Evolutionary conservation across 2,888 invertebrate species (phyloP), one percentile per base, ranked within the genome.

Genomic region (Argyresthia goedartella): DNA sequence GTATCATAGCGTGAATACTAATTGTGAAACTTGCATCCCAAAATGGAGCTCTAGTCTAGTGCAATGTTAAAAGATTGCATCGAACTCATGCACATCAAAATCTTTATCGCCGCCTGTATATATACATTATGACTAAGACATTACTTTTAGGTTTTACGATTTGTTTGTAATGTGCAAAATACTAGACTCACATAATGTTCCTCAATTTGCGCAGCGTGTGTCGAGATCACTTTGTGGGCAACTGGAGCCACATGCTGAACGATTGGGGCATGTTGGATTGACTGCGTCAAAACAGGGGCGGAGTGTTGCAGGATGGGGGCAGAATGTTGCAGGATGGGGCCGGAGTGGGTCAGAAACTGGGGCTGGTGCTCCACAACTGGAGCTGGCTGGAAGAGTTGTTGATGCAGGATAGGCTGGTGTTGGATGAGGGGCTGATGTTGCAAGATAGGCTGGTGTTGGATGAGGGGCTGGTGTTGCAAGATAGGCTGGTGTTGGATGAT

Each of bases 161-260:
- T 11, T 39, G 3, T 39, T 11, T 4, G 39, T 39, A 44, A 44
- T 4, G 15, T 44, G 15, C 4, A 44, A 14, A 44, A 9, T 14
- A 39, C 9, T 39, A 39, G 3, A 39, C 9, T 39, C 8, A 39
- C 9, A 39, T 39, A 39, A 39, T 39, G 39, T 46, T 60, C 58
- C 53, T 76, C 75, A 47, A 64, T 56, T 33, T 75, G 73, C 41
- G 75, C 73, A 50, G 61, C 58, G 33, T 57, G 66, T 34, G 25
- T 61, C 62, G 15, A 55, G n/a, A 4, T 4, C 25, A 25, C 25
- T 25, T 25, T 25, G 25, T 25, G 25, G 41, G 44, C 47, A 15
- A 77, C 62, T 4, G 72, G 67, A 15, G 67, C 62, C 33, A 61
- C 56, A 36, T 69, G 73, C n/a, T 69, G 69, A 0, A 67, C 57